Evolutionary conservation across 2,888 invertebrate species (phyloP), one percentile per base, ranked within the genome.

Genomic region (Pristionchus arcanus): DNA sequence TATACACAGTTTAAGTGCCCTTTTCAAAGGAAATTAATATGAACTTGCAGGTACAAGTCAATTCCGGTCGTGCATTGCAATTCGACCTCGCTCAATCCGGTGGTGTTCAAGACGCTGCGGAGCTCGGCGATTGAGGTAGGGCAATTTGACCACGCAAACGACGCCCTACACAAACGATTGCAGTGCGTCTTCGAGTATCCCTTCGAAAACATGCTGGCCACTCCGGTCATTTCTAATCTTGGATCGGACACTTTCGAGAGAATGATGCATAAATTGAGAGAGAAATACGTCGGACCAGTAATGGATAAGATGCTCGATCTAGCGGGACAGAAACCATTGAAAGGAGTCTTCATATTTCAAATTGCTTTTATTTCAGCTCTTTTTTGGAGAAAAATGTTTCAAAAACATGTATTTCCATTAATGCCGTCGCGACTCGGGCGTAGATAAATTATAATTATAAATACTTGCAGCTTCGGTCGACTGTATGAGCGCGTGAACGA

Each of bases 151-250:
- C n/a, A n/a, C n/a, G n/a, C n/a, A n/a, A n/a, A n/a, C n/a, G n/a
- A n/a, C n/a, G n/a, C n/a, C n/a, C n/a, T n/a, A n/a, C n/a, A n/a
- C n/a, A n/a, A n/a, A n/a, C n/a, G n/a, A n/a, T 37, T 77, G 21
- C 28, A 81, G 81, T 81, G 81, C 49, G 49, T n/a, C 13, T n/a
- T 81, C n/a, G n/a, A 81, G 49, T 81, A 81, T 15, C 81, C 81
- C 7, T 49, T 49, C 49, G 49, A 81, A 11, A 81, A 15, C 9
- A n/a, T 81, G 13, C 3, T 81, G 1, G 49, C 49, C 49, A 81
- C 81, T 42, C 81, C 81, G 1, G n/a, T 49, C 1, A n/a, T 49
- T n/a, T 49, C 49, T 49, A 49, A 21, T 25, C 9, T 81, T 1
- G 81, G 81, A 42, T 81, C 81, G n/a, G 81, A 81, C 21, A 42